A percentile compares a stretch with the other conserved stretches of the same genome.
Evolutionary conservation across 2,888 invertebrate species (phyloP).

Genomic region (Mallateleia sp.): DNA sequence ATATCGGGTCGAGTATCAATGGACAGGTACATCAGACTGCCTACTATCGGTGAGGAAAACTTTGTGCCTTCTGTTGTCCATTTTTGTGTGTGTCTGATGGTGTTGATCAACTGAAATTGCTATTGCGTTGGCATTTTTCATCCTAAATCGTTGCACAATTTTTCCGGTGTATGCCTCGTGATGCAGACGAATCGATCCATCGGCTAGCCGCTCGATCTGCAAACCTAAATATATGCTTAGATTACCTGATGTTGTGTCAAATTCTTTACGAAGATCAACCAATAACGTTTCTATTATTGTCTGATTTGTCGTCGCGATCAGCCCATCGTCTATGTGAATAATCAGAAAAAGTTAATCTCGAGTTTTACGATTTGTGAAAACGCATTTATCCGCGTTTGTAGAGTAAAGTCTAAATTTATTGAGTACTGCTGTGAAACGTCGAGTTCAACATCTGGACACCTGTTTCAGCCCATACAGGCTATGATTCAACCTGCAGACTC

Average conservation of each 20-base stretch:
- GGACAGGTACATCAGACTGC: slow-evolving; percentile 65
- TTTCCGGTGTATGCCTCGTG: slow-evolving; percentile 47
- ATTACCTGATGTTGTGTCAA: slow-evolving; percentile 23
- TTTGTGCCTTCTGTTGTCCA: neutral
- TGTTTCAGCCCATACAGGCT: slow-evolving; percentile 87
- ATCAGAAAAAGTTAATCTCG: slow-evolving; percentile 77
- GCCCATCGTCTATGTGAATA: slow-evolving; percentile 85
- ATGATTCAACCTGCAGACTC: slow-evolving; percentile 84
- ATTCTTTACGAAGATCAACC: slow-evolving; percentile 2
- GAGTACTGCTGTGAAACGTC: slow-evolving; percentile 80
- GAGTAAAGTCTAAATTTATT: slow-evolving; percentile 78
- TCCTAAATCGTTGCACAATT: slow-evolving; percentile 42
- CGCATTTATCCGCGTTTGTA: slow-evolving; percentile 83
- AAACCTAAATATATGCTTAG: slow-evolving; percentile 10
- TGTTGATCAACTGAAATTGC: neutral
- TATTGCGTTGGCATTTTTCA: slow-evolving; percentile 41
- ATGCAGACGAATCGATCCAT: slow-evolving; percentile 44
- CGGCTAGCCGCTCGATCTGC: neutral
- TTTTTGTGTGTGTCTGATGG: slow-evolving; percentile 4
- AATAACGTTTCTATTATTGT: neutral
- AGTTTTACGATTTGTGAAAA: slow-evolving; percentile 77
- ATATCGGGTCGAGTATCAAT: slow-evolving; percentile 68
- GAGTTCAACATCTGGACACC: slow-evolving; percentile 85
- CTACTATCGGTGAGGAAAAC: slow-evolving; percentile 61
- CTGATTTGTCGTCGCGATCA: slow-evolving; percentile 47